A percentile compares a stretch with the other conserved stretches of the same genome.
Conservation (phyloP, 2,888 invertebrate genomes). For the Eristalis intricaria region DNA sequence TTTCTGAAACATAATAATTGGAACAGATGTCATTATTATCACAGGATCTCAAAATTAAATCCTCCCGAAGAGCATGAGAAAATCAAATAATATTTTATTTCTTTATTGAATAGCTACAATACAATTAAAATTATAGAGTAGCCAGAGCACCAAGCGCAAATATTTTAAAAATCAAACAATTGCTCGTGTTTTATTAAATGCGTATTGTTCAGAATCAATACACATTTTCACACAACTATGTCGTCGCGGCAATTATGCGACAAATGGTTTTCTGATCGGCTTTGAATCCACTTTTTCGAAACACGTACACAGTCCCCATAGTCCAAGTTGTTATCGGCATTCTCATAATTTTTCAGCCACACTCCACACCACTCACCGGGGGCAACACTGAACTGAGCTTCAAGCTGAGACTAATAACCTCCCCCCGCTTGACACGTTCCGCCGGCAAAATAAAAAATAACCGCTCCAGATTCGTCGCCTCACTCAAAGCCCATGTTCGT, state of each 20-base stretch:
- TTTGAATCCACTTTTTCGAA: not conserved
- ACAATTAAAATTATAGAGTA: no score
- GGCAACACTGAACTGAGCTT: not conserved
- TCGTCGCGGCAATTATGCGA: not conserved
- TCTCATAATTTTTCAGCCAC: slow-evolving; percentile 10
- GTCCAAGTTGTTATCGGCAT: slow-evolving; percentile 24
- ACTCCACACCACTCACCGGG: not conserved
- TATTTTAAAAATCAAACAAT: no score
- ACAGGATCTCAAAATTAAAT: no score
- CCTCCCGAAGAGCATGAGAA: no score
- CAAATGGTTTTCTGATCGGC: not conserved
- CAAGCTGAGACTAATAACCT: slow-evolving; percentile 1
- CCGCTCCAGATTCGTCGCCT: slow-evolving; percentile 17
- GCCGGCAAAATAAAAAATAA: not conserved
- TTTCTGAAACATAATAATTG: no score
- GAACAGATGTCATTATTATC: no score
- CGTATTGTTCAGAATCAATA: no score
- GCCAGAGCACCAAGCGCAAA: no score
- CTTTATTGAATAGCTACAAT: no score
- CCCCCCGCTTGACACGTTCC: not conserved
- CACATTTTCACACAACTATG: no score
- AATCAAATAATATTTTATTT: no score
- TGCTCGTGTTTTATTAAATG: no score
- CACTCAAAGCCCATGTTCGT: slow-evolving; percentile 34
- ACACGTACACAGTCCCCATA: slow-evolving; percentile 19